Evolutionary conservation across 1,140 invertebrate genomes (phyloP), one percentile per base, ranked within the genome.

Genomic region (Drosophila orosa): DNA sequence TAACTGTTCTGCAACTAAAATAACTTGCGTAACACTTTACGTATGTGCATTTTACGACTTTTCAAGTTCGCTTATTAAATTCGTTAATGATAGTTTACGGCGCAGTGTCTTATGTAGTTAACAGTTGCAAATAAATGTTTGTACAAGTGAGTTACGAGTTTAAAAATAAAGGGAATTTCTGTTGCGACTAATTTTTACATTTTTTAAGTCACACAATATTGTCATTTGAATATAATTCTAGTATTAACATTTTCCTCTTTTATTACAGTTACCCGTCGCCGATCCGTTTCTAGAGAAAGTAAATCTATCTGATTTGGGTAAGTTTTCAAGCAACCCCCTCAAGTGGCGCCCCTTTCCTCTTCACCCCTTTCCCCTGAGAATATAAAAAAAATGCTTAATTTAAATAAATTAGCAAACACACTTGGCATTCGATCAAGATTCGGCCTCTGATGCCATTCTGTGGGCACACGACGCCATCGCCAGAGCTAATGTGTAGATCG

Each of bases 231-330:
- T 15, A n/a, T 9, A 13, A 8, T 8, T 24, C 1, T 15, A 9
- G 15, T n/a, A 55, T 82, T 79, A 92, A 92, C 10, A 22, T n/a
- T 39, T 59, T 33, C 19, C 9, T 35, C 48, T 47, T 35, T 59
- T 15, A 39, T 96, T 96, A 45, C 94, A 98, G 97, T 93, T 98
- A 85, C 97, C 97, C 42, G 96, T 96, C 9, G 96, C 96, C 19
- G 96, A 97, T 93, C 96, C 97, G 24, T 97, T 98, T 92, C 92
- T 97, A 92, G 96, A 97, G 92, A 97, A 97, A 94, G 95, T 97
- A 78, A 96, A 95, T 84, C 93, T 97, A 52, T 95, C 95, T 25
- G 96, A 97, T 94, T 94, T 97, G 85, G 96, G 96, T 97, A 93
- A 96, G 96, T 95, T 37, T 29, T 55, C 10, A 13, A 73, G 5